Base-by-base conservation (phyloP, 2,888 invertebrate species). In the Empis livida region DNA sequence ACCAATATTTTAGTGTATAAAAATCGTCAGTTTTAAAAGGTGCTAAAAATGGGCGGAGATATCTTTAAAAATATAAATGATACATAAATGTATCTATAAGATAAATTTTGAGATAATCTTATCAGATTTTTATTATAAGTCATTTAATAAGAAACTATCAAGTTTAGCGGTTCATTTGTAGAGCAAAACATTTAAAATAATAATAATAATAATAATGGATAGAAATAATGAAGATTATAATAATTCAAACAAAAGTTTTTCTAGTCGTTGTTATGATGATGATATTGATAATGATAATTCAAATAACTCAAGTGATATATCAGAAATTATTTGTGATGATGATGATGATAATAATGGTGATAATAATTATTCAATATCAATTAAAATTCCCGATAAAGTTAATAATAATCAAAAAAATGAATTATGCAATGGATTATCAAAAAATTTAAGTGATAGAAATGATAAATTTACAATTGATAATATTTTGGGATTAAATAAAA, bases 391-490 rank as follows among this genome's bases (percentile, higher is more conserved):
- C 4, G 15, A 38, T 45, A n/a, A 46, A 38, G 13, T 38, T 15
- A 32, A 49, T 17, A 16, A 48, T 30, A 17, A 48, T 30, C n/a
- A 39, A 20, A 13, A 39, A 39, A 20, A 13, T 40, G 20, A 40
- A 20, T 16, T 16, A 17, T 20, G 5, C 2, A 20, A 20, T 16
- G 20, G 5, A 20, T 38, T 15, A 45, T 51, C 49, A 40, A 48
- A 50, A 48, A 51, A 49, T 48, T 40, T 39, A 42, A 46, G 37
- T 43, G 38, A 17, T 13, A 47, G 51, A 52, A 53, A 53, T 39
- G 57, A 55, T 51, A 56, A 58, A 14, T 62, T 62, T 45, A 61
- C 58, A 43, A 62, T 62, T 42, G 61, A 62, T 32, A 60, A 57
- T 47, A 61, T 62, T 45, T 55, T 62, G 40, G 58, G 59, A 43